Conservation (phyloP, 2,113 vertebrate genomes). For the Rostratula benghalensis region DNA sequence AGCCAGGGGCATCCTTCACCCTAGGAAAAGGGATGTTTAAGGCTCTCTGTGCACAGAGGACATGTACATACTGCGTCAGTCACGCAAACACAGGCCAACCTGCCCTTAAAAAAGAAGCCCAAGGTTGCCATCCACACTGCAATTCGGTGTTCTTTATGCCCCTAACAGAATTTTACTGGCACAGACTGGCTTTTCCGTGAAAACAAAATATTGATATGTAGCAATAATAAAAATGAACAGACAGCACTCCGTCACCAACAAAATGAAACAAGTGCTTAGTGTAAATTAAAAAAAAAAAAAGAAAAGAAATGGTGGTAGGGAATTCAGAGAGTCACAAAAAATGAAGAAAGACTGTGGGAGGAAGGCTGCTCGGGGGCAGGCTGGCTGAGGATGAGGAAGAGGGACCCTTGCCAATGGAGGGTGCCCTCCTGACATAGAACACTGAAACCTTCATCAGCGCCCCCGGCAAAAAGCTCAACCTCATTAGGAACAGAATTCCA, state of each 20-base stretch:
- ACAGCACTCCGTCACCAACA: neutral
- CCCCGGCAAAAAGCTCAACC: neutral
- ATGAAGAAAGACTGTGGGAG: neutral
- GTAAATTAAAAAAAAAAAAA: neutral
- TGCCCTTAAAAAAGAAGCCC: neutral
- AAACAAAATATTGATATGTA: neutral
- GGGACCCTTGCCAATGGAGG: neutral
- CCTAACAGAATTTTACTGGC: neutral
- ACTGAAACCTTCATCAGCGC: neutral
- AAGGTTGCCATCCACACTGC: neutral
- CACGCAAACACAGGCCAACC: fast-evolving
- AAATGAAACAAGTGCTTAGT: neutral
- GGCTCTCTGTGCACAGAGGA: too few species aligned
- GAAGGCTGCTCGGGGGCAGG: neutral
- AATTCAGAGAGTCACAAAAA: neutral
- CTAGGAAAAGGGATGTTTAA: fast-evolving
- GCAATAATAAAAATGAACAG: neutral
- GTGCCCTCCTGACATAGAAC: neutral
- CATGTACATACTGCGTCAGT: fast-evolving
- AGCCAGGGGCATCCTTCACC: fast-evolving
- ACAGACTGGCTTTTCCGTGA: neutral
- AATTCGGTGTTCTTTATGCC: neutral
- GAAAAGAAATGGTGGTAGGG: neutral
- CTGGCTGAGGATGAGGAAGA: neutral
- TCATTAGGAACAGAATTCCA: neutral